Conservation (phyloP, 1,140 invertebrate species). For the Artemia franciscana region DNA sequence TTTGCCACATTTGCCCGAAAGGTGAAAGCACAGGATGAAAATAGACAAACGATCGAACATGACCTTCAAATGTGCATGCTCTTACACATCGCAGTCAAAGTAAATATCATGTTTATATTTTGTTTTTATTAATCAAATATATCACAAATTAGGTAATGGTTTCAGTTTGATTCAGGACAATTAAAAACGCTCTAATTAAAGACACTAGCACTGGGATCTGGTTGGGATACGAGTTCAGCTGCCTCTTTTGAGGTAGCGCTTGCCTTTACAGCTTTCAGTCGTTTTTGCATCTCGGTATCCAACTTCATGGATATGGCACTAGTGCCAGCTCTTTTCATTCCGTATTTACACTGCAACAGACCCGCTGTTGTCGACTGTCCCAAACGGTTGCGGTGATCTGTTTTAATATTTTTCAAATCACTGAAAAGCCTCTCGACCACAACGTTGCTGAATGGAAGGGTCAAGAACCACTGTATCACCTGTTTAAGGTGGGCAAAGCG, state of each 20-base stretch:
- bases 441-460: neutral
- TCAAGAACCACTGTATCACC: neutral
- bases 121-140: neutral
- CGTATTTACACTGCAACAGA: too few species aligned
- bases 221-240: neutral
- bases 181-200: neutral
- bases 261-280: neutral
- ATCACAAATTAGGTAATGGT: neutral
- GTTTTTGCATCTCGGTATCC: neutral
- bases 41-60: neutral
- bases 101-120: neutral
- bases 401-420: neutral
- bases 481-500: neutral
- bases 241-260: neutral
- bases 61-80: neutral
- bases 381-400: neutral
- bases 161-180: neutral
- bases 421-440: neutral
- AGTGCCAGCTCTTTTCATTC: neutral
- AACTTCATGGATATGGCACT: neutral
- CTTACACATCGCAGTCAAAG: neutral
- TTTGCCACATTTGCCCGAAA: neutral
- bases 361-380: neutral
- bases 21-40: neutral
- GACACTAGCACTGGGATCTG: neutral